Evolutionary conservation across 1,140 invertebrate genomes (phyloP).

Genomic region (Dryas iulia): DNA sequence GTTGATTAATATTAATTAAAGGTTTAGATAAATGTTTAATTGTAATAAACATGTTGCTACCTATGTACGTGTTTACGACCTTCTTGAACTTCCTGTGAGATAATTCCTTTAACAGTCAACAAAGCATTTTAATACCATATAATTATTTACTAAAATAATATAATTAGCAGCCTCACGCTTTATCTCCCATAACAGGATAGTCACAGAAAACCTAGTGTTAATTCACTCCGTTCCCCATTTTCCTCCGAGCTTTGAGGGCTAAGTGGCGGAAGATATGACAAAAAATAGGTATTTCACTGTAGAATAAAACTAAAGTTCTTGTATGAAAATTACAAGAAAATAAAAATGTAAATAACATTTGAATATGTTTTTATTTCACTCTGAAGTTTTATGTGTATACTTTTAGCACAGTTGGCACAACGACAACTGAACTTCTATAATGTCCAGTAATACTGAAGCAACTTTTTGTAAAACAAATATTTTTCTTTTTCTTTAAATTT

Average conservation of each 20-base stretch:
- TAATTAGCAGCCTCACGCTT: too few relatives aligned
- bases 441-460: background rate
- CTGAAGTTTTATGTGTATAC: background rate
- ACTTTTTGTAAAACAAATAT: background rate
- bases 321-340: too few relatives aligned
- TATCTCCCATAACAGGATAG: too few relatives aligned
- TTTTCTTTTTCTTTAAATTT: background rate
- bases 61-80: background rate
- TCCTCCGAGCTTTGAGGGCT: too few relatives aligned
- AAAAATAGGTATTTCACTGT: too few relatives aligned
- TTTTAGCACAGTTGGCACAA: background rate
- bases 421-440: background rate
- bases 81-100: background rate
- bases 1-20: slow-evolving; percentile 9
- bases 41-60: background rate
- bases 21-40: slow-evolving; percentile 3
- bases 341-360: background rate
- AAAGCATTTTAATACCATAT: background rate
- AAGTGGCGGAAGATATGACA: too few relatives aligned
- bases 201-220: too few relatives aligned
- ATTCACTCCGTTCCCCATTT: too few relatives aligned
- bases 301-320: too few relatives aligned
- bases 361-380: background rate
- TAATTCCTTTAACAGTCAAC: background rate
- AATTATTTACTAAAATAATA: too few relatives aligned